A percentile compares a stretch with the other conserved stretches of the same genome.
These are phyloP conservation scores for Euura saliciscinereae DNA, from an alignment of 1,140 invertebrate species.

Conservation along the genomic window DNA sequence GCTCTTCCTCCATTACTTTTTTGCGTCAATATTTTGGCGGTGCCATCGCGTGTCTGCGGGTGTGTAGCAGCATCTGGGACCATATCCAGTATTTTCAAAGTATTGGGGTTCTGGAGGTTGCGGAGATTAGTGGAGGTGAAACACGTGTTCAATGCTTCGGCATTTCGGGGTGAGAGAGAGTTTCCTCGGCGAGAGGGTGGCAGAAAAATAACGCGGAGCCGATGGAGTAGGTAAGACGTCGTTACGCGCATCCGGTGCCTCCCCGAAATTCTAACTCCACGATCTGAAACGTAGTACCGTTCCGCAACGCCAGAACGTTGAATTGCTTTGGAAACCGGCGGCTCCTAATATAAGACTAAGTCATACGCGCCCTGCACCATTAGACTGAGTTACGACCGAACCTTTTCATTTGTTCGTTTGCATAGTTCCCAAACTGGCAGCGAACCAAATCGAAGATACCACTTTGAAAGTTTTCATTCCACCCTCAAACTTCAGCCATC, in stretches of 20 bases:
- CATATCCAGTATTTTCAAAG: conserved; percentile 38
- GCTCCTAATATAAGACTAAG: conserved; percentile 50
- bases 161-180: conserved; percentile 23
- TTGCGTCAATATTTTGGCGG: no score
- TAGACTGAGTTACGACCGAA: conserved; percentile 46
- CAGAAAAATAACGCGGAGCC: conserved; percentile 52
- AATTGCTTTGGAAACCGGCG: conserved; percentile 20
- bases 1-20: no score
- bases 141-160: conserved; percentile 55
- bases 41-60: conserved; percentile 20
- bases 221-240: conserved; percentile 59
- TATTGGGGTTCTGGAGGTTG: conserved; percentile 26
- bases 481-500: neutral
- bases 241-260: conserved; percentile 55
- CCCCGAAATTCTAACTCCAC: conserved; percentile 35
- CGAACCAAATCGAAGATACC: conserved; percentile 55
- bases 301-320: conserved; percentile 5
- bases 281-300: conserved; percentile 31
- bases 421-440: conserved; percentile 43
- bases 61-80: conserved; percentile 54
- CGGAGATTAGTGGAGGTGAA: conserved; percentile 56
- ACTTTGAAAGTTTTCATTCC: conserved; percentile 31
- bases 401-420: conserved; percentile 41
- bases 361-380: conserved; percentile 45
- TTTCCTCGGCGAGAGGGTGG: conserved; percentile 33